Conservation (phyloP, 1,140 invertebrate genomes). For the Conus betulinus region DNA sequence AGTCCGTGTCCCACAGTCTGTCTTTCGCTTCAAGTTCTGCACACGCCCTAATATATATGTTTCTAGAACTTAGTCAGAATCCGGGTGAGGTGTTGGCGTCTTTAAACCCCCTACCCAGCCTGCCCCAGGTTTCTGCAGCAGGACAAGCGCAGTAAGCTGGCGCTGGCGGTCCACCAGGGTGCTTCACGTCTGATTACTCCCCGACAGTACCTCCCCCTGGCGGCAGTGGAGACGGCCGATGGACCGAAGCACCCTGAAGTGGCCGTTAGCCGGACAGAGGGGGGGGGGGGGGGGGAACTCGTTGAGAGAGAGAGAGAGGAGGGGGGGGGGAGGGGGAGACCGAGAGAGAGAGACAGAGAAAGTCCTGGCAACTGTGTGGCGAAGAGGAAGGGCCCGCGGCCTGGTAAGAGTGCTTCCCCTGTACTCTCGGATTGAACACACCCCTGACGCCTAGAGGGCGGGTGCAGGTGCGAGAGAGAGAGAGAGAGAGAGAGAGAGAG, state of each 20-base stretch:
- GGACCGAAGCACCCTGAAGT: constrained; percentile 24
- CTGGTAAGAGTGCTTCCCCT: not conserved
- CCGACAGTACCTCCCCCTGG: constrained; percentile 2
- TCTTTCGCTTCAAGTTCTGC: no score
- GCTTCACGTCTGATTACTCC: constrained; percentile 35
- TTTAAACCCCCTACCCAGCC: not conserved
- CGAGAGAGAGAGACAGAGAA: constrained; percentile 6
- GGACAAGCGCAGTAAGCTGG: not conserved
- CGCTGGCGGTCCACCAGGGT: not conserved
- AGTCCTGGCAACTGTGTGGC: not conserved
- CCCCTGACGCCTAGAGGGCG: not conserved
- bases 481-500: no score
- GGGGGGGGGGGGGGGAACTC: not conserved
- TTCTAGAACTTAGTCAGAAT: no score
- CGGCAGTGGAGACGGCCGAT: not conserved
- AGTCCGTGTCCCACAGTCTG: no score
- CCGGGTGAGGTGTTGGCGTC: no score
- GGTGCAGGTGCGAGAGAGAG: not conserved
- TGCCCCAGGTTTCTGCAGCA: not conserved
- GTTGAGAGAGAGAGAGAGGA: constrained; percentile 7
- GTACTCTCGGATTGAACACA: not conserved
- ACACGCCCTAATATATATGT: no score
- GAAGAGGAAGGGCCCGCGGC: not conserved
- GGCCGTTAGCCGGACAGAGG: constrained; percentile 29
- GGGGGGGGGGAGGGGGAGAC: not conserved